Base-by-base conservation (phyloP, 2,888 invertebrate genomes). In the Polyommatus iphigenia region DNA sequence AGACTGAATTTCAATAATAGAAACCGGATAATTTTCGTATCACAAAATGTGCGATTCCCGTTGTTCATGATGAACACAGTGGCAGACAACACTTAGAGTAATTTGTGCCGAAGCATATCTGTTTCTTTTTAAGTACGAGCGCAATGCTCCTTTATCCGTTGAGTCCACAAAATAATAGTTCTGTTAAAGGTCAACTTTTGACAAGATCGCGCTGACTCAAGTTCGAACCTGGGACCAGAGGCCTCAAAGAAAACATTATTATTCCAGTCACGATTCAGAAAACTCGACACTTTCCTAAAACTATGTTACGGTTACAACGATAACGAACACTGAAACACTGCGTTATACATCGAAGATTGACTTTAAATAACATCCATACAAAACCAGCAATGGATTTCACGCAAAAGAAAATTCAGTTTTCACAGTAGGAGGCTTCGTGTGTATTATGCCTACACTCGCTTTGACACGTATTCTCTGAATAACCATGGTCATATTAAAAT, bases 221-320 rank as follows among this genome's bases (percentile, higher is more conserved):
- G 29, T 15, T 15, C 15, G 29, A 67, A 67, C 67, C 67, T 67
- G 67, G 29, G 67, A 29, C 67, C 67, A 5, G 67, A 67, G 67
- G 29, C 20, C 67, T 67, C 67, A 29, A 67, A 29, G 67, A 67
- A 67, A 29, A 13, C 67, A 67, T 72, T 72, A 41, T 20, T 72
- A 72, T 72, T 72, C 72, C 41, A 13, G 72, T 72, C 72, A 72
- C 72, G 72, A 46, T 46, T 72, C 20, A 20, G 46, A 41, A 72
- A 46, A 72, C 41, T 72, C 72, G 20, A 24, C 72, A 72, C 41
- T 46, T 46, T 72, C 67, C 13, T 15, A 67, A 29, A 67, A 67
- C 67, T 67, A 29, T 67, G 67, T 67, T 29, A 67, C 67, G 24
- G 29, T 15, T 13, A 29, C 67, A 29, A 67, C 67, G 5, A 67